phyloP scores from a whole-genome alignment of 2,888 invertebrate genomes.

The Trissolcus brochymenae region DNA sequence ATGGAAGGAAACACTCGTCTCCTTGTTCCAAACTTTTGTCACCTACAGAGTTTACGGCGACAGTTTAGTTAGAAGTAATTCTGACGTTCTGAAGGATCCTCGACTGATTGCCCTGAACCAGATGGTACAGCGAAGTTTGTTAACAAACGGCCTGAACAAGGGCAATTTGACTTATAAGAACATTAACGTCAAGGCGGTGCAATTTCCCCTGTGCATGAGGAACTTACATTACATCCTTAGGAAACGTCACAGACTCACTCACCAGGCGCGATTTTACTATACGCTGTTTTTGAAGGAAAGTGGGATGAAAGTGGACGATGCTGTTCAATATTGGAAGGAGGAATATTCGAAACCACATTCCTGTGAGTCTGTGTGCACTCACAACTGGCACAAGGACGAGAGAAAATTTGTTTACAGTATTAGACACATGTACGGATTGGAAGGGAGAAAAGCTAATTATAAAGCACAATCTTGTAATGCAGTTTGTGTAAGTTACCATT shows the following conservation, averaged over 20 bases:
- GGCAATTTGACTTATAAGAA: constrained; percentile 68
- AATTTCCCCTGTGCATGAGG: constrained; percentile 83
- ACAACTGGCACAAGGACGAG: constrained; percentile 82
- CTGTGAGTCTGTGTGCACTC: constrained; percentile 78
- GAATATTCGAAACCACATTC: constrained; percentile 79
- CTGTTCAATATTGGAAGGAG: constrained; percentile 81
- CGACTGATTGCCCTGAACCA: constrained; percentile 64
- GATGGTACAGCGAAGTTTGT: constrained; percentile 60
- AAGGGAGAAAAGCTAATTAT: constrained; percentile 82
- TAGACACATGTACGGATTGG: constrained; percentile 84
- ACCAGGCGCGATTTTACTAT: constrained; percentile 81
- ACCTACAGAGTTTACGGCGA: constrained; percentile 58
- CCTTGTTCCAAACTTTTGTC: constrained; percentile 78
- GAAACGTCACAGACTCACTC: constrained; percentile 81
- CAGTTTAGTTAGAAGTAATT: constrained; percentile 44
- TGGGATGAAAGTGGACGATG: constrained; percentile 82
- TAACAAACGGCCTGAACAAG: constrained; percentile 39
- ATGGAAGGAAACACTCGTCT: constrained; percentile 78
- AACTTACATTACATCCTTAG: constrained; percentile 79
- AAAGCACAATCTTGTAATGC: constrained; percentile 79
- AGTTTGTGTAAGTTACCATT: constrained; percentile 81
- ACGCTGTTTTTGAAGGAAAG: constrained; percentile 85
- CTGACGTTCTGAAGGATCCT: constrained; percentile 61
- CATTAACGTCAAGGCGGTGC: constrained; percentile 75
- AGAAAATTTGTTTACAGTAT: constrained; percentile 83